Conservation (phyloP, 2,113 vertebrate genomes). For the Oenanthe oenanthe region DNA sequence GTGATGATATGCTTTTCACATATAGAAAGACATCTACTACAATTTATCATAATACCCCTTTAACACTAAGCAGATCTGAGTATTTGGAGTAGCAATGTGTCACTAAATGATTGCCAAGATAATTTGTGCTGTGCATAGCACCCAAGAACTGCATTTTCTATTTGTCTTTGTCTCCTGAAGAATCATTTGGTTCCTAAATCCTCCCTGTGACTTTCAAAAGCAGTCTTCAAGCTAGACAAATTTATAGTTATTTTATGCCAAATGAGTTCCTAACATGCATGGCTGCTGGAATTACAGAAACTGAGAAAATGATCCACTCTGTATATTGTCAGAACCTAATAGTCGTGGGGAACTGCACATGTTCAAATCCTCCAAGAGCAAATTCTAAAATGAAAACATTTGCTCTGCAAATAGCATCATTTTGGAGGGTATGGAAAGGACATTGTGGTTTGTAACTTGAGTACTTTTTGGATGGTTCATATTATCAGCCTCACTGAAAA, state of each 20-base stretch:
- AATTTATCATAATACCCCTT: not conserved
- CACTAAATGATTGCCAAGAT: not conserved
- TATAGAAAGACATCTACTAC: not conserved
- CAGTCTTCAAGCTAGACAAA: not conserved
- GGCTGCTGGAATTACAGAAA: not conserved
- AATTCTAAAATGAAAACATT: constrained; percentile 31
- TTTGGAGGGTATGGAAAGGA: constrained; percentile 18
- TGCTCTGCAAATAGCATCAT: constrained; percentile 12
- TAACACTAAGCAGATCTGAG: not conserved
- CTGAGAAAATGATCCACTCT: constrained; percentile 5
- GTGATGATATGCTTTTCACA: not conserved
- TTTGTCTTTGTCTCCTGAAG: constrained; percentile 10
- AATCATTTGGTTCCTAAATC: not conserved
- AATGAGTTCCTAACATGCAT: not conserved
- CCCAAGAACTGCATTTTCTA: not conserved
- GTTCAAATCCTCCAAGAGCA: not conserved
- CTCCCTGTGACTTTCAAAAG: constrained; percentile 17
- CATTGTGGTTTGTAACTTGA: not conserved
- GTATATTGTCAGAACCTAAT: constrained; percentile 4
- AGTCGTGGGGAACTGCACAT: not conserved
- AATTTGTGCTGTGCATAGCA: not conserved
- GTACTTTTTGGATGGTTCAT: not conserved
- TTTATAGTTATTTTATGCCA: not conserved
- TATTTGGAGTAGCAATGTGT: constrained; percentile 18
- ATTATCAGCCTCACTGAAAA: constrained; percentile 9